Evolutionary conservation across 2,113 vertebrate genomes (phyloP), one percentile per base, ranked within the genome.

Genomic region (Cettia cetti): DNA sequence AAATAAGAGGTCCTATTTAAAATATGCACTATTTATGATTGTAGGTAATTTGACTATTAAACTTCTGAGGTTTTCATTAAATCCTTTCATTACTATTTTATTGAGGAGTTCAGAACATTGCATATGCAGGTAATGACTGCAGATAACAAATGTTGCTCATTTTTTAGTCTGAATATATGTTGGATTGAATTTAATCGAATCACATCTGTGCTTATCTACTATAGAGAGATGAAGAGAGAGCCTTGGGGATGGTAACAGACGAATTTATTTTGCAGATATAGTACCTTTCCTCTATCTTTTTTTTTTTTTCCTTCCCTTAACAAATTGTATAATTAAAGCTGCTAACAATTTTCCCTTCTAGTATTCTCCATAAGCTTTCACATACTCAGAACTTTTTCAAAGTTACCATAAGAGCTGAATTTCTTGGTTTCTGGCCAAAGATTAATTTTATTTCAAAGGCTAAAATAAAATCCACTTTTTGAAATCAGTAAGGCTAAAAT

Each of bases 381-480:
- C 27, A 50, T 35, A 28, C 10, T 59, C 68, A 71, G 26, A 86
- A 93, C 50, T 90, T 90, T 71, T 77, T 49, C 42, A 70, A 80
- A 94, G 82, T 83, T 92, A 75, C 80, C 9, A 11, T 49, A 39
- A n/a, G n/a, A 92, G 39, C 17, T 86, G 71, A 69, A 75, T 74
- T 74, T 89, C 72, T 93, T 94, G 76, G 72, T 40, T 92, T 92
- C 80, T 91, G 35, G 60, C 86, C 80, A 92, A 93, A 74, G 68
- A 82, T 74, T 86, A 86, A 78, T 95, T 94, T 86, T 82, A 71
- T 91, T 94, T 80, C 52, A 78, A 84, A 86, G 49, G 33, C 64
- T 91, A 60, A 86, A 91, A 92, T 79, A 91, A 93, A 94, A 89
- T 52, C 15, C 6, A 59, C 8, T 88, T 69, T 91, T 87, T 85